Evolutionary conservation across 2,797 vertebrate species (phyloP).

Genomic region (Zenarchopterus dispar): DNA sequence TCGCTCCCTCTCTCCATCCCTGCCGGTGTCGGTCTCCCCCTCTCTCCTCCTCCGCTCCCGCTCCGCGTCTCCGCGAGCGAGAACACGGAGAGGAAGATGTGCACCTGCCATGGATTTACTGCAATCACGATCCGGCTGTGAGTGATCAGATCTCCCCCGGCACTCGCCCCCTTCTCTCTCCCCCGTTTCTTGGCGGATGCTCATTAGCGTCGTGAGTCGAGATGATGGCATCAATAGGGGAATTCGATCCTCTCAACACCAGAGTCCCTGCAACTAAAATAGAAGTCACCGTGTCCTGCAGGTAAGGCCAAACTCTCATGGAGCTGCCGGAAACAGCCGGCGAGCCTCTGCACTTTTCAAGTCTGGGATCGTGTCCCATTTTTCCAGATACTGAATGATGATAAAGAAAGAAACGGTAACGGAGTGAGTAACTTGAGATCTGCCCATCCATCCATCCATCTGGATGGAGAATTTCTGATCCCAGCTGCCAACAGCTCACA

Average conservation of each 20-base stretch:
- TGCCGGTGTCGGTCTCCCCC: neutral
- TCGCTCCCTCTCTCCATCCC: neutral
- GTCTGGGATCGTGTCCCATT: neutral
- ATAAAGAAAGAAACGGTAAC: neutral
- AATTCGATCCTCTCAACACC: slow-evolving; percentile 87
- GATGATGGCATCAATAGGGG: slow-evolving; percentile 91
- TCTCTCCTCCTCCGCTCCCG: slow-evolving; percentile 20
- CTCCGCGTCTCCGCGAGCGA: slow-evolving; percentile 4
- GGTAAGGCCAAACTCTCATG: slow-evolving; percentile 79
- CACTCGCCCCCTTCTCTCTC: neutral
- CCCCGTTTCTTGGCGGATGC: slow-evolving; percentile 39
- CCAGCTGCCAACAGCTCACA: slow-evolving; percentile 10
- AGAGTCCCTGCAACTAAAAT: slow-evolving; percentile 94
- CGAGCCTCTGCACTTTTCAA: neutral
- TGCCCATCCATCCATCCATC: slow-evolving; percentile 23
- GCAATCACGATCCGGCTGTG: slow-evolving; percentile 34
- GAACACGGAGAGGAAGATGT: slow-evolving; percentile 2
- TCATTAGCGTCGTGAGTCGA: slow-evolving; percentile 42
- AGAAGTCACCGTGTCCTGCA: slow-evolving; percentile 93
- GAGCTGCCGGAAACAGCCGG: too few relatives aligned
- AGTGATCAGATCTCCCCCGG: slow-evolving; percentile 35
- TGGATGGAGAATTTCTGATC: neutral
- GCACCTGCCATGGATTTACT: slow-evolving; percentile 65
- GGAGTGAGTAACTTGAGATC: slow-evolving; percentile 6
- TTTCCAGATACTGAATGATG: too few relatives aligned